These are phyloP conservation scores for Acanthis flammea DNA, from an alignment of 2,797 vertebrate species.

Conservation along the genomic window DNA sequence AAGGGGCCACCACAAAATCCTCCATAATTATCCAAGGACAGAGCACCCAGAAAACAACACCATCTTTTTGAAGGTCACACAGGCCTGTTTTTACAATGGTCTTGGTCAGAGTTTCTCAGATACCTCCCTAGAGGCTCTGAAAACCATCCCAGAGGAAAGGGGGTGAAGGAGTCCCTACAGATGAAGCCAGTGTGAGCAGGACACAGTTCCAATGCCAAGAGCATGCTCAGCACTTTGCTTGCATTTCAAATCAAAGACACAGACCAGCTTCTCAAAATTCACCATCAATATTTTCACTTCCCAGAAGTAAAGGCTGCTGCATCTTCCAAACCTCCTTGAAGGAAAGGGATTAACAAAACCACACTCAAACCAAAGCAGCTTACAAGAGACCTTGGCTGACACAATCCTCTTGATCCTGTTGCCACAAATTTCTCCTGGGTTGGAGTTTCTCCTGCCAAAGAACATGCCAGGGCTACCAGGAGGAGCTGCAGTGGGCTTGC, in stretches of 20 bases:
- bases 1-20: neutral
- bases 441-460: conserved; percentile 16
- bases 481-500: neutral
- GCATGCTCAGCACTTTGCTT: neutral
- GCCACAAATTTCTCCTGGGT: neutral
- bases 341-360: neutral
- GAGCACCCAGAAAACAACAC: neutral
- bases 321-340: neutral
- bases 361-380: neutral
- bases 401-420: neutral
- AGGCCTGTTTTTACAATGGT: neutral
- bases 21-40: neutral
- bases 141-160: neutral
- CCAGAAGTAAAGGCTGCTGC: neutral
- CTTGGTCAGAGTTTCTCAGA: neutral
- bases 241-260: neutral
- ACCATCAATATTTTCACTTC: neutral
- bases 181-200: neutral
- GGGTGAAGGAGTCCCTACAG: neutral
- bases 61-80: neutral
- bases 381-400: neutral
- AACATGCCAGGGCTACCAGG: neutral
- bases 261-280: neutral
- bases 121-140: neutral
- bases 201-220: fast-evolving